These are phyloP conservation scores for Bicyclus anynana DNA, from an alignment of 1,140 invertebrate genomes.

Conservation along the genomic window DNA sequence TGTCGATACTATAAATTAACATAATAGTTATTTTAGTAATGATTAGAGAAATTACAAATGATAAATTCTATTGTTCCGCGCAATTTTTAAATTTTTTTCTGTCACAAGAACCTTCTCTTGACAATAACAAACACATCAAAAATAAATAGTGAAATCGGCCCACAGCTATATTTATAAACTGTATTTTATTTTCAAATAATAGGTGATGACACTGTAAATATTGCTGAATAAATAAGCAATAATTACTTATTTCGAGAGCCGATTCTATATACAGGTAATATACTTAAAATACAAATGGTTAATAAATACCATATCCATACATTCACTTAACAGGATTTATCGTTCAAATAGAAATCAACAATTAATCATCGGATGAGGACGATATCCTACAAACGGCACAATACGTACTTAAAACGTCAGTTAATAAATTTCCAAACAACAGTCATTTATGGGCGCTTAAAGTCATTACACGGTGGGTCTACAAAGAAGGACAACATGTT, in stretches of 20 bases:
- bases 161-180: too few species aligned
- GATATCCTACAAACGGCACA: slow-evolving; percentile 46
- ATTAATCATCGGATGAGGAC: slow-evolving; percentile 56
- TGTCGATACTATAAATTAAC: too few species aligned
- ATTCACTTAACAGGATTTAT: not conserved
- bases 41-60: too few species aligned
- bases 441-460: slow-evolving; percentile 65
- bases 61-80: too few species aligned
- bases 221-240: not conserved
- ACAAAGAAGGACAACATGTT: slow-evolving; percentile 58
- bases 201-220: too few species aligned
- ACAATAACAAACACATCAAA: too few species aligned
- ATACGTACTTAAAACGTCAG: slow-evolving; percentile 50
- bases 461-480: slow-evolving; percentile 67
- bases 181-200: too few species aligned
- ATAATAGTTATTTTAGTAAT: too few species aligned
- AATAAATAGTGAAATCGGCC: too few species aligned
- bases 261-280: not conserved
- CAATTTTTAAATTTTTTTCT: too few species aligned
- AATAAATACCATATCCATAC: not conserved
- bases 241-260: not conserved
- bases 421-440: slow-evolving; percentile 70
- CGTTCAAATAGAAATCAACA: slow-evolving; percentile 31
- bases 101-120: too few species aligned
- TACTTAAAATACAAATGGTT: not conserved